phyloP scores from a whole-genome alignment of 2,888 invertebrate species.

The Eristalis intricaria region DNA sequence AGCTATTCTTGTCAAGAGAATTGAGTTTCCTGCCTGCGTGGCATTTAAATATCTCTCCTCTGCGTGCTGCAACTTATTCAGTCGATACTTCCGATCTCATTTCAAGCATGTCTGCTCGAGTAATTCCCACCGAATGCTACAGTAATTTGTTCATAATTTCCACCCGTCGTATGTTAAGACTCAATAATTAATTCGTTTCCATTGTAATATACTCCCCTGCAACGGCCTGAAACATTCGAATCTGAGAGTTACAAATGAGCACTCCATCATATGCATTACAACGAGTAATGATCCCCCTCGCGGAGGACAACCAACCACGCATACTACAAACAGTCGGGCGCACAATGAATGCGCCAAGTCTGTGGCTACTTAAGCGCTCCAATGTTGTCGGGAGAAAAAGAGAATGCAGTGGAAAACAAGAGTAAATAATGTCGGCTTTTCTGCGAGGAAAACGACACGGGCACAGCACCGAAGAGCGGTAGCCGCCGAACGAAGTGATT shows the following conservation, averaged over 20 bases:
- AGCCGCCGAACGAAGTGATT: background rate
- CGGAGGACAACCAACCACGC: background rate
- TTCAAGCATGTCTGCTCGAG: no score
- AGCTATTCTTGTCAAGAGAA: no score
- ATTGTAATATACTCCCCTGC: background rate
- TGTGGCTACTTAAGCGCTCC: background rate
- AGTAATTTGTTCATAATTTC: background rate
- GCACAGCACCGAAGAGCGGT: background rate
- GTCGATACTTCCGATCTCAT: no score
- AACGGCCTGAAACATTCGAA: background rate
- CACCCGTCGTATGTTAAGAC: background rate
- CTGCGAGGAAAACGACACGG: background rate
- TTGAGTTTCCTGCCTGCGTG: no score
- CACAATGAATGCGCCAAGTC: background rate
- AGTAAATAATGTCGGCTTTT: background rate
- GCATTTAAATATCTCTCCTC: no score
- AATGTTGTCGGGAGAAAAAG: background rate
- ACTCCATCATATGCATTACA: background rate
- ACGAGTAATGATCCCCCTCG: background rate
- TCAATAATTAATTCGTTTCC: background rate
- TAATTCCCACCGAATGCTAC: no score
- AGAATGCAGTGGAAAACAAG: background rate
- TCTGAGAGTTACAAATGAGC: background rate
- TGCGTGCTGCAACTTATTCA: no score
- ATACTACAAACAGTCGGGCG: no score